A percentile compares a stretch with the other conserved stretches of the same genome.
These are phyloP conservation scores for Pelodiscus sinensis DNA, from an alignment of 2,113 vertebrate genomes.

Conservation along the genomic window DNA sequence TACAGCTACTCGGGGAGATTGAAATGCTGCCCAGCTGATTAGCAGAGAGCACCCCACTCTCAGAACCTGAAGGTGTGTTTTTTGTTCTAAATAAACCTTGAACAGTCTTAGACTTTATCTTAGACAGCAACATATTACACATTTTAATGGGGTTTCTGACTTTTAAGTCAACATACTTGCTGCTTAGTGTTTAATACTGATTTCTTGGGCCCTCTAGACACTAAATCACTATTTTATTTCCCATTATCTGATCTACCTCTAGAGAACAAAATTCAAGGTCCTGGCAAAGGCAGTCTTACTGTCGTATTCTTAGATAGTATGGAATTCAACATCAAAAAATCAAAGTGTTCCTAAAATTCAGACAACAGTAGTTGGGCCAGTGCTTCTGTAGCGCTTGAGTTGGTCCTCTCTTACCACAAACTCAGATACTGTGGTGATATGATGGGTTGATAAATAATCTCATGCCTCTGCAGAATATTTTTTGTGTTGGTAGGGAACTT, in stretches of 20 bases:
- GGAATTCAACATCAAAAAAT: neutral
- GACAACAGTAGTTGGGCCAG: accelerated
- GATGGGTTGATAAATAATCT: neutral
- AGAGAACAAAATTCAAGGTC: neutral
- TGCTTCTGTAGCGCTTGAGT: neutral
- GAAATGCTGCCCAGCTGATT: too few relatives aligned
- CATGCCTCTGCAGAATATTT: neutral
- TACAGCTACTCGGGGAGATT: too few relatives aligned
- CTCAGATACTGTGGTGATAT: neutral
- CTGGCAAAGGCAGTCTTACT: neutral
- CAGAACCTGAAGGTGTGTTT: neutral
- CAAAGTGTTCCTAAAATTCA: neutral
- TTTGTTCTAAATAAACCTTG: neutral
- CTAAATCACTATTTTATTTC: neutral
- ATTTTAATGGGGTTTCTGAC: neutral
- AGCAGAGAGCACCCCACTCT: slow-evolving; percentile 6
- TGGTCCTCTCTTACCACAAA: neutral
- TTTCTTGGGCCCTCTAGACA: neutral
- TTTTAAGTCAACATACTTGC: neutral
- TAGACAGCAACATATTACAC: neutral
- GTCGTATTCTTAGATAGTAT: neutral
- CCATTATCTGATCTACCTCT: neutral
- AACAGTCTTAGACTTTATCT: slow-evolving; percentile 3
- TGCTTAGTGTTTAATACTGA: neutral
- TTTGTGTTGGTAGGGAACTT: neutral